Base-by-base conservation (phyloP, 2,797 vertebrate species). In the Percopsis omiscomaycus region DNA sequence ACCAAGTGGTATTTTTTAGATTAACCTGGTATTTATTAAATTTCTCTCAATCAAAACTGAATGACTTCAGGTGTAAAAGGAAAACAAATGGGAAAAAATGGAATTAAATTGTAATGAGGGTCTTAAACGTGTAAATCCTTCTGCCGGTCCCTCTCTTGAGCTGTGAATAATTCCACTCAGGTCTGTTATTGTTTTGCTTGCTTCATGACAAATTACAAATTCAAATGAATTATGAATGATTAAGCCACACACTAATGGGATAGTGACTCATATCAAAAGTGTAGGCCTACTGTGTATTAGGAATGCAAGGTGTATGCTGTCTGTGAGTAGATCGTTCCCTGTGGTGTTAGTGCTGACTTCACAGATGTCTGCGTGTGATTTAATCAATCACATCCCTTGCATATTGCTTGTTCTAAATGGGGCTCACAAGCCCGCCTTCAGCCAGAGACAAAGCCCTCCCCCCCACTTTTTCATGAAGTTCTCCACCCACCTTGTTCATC, bases 281-380 rank as follows among this genome's bases (percentile, higher is more conserved):
- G 11, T 28, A 55, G 60, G 49, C 52, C 64, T 30, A 53, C 30
- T 14, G 71, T 74, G 55, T 74, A 80, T 85, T 82, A 64, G 67
- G 66, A 69, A 78, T 77, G 64, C 74, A 64, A 64, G 65, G 71
- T 84, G 28, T 78, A 77, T 78, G 74, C 71, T 69, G 50, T 62
- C 68, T 58, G 78, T 51, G 79, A 74, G 54, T 77, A 61, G 78
- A 82, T 82, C 57, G 66, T 77, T 80, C 82, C 79, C 74, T 0
- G 27, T 51, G 61, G 78, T 74, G 62, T 83, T 77, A 69, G 75
- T 68, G 80, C 84, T 86, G 82, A 82, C 82, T 88, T 84, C 75
- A 86, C 77, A 84, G 84, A 85, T 85, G 83, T 89, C 82, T 78
- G 74, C 72, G 68, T 27, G 51, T 82, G 81, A 89, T 88, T 82